Evolutionary conservation across 2,113 vertebrate species (phyloP).

Genomic region (Amphilophus citrinellus): DNA sequence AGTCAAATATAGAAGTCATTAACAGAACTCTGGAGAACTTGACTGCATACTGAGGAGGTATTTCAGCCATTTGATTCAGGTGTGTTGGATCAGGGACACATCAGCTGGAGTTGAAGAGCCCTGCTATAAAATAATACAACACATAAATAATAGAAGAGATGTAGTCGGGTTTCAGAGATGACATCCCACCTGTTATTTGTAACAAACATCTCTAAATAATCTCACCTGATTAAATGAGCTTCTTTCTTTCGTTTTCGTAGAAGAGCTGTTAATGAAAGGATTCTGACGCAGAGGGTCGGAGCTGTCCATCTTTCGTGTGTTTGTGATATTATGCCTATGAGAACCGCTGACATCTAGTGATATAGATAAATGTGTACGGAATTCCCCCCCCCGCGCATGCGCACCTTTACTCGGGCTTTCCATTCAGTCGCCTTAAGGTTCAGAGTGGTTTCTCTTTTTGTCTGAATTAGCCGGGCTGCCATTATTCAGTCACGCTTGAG

Average conservation of each 20-base stretch:
- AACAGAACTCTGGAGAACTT: too few species aligned
- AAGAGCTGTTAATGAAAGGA: background rate
- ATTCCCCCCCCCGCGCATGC: conserved; percentile 31
- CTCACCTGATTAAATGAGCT: conserved; percentile 27
- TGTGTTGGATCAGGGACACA: too few species aligned
- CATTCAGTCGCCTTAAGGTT: background rate
- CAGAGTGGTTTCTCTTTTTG: background rate
- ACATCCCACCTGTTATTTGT: background rate
- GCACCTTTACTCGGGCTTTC: conserved; percentile 22
- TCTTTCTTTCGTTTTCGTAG: background rate
- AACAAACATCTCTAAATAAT: background rate
- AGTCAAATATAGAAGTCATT: too few species aligned
- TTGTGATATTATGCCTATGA: rapidly evolving
- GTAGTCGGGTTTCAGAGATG: background rate
- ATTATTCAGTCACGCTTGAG: background rate
- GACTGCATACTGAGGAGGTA: too few species aligned
- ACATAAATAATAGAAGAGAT: background rate
- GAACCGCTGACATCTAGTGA: background rate
- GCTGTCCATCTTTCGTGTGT: background rate
- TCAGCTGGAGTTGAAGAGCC: too few species aligned
- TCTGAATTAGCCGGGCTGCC: background rate
- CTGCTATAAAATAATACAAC: background rate
- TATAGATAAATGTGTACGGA: background rate
- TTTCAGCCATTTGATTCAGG: too few species aligned
- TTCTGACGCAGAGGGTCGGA: background rate